Evolutionary conservation across 2,888 invertebrate species (phyloP).

Genomic region (Cylindroiulus punctatus): DNA sequence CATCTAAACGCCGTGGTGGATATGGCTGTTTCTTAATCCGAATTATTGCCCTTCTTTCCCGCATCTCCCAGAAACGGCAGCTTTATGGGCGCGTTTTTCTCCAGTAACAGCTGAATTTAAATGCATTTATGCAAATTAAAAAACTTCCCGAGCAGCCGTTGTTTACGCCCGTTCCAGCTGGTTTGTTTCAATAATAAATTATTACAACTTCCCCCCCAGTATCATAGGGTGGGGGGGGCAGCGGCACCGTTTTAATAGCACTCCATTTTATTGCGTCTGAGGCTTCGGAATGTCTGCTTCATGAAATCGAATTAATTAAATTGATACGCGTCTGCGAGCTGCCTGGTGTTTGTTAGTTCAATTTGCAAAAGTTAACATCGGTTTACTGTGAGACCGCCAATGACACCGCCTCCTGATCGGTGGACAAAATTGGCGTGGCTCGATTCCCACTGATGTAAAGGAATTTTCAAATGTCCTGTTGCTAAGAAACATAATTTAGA

Average conservation of each 20-base stretch:
- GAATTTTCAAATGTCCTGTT: too few species aligned
- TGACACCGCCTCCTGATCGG: background rate
- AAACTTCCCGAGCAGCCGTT: background rate
- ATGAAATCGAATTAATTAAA: slow-evolving; percentile 16
- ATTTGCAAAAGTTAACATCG: background rate
- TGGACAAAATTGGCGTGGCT: background rate
- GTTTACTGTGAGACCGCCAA: background rate
- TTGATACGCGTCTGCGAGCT: background rate
- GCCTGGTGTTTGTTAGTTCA: background rate
- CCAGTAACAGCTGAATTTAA: slow-evolving; percentile 34
- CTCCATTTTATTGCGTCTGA: slow-evolving; percentile 34
- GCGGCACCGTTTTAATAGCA: slow-evolving; percentile 19
- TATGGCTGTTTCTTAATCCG: slow-evolving; percentile 13
- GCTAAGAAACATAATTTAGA: too few species aligned
- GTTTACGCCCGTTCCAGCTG: slow-evolving; percentile 30
- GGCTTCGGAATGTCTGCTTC: slow-evolving; percentile 6
- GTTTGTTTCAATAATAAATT: slow-evolving; percentile 26
- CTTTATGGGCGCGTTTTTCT: slow-evolving; percentile 22
- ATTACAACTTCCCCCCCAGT: background rate
- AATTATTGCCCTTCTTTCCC: slow-evolving; percentile 29
- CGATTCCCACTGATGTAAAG: too few species aligned
- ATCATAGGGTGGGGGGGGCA: background rate
- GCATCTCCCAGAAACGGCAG: slow-evolving; percentile 10
- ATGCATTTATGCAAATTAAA: slow-evolving; percentile 38
- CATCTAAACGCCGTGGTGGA: slow-evolving; percentile 4